phyloP scores from a whole-genome alignment of 2,888 invertebrate species.

The Neria commutata region DNA sequence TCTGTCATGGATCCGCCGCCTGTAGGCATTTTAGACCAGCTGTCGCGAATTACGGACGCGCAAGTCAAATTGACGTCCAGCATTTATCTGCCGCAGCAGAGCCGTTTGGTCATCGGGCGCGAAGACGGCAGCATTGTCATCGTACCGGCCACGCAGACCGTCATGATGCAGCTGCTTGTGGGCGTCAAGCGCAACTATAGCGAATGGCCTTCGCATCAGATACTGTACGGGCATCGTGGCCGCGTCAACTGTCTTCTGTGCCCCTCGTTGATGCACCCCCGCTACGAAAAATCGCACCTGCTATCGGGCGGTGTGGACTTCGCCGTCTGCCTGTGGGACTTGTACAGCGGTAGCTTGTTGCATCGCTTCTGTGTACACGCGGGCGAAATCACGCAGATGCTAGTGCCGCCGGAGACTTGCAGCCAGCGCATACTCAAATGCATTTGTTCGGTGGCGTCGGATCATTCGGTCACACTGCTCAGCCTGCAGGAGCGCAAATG shows the following conservation, averaged over 20 bases:
- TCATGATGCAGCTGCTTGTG: slow-evolving; percentile 89
- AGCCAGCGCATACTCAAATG: slow-evolving; percentile 91
- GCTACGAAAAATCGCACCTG: slow-evolving; percentile 85
- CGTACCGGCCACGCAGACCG: slow-evolving; percentile 93
- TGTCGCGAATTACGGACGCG: slow-evolving; percentile 75
- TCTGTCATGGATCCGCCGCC: slow-evolving; percentile 84
- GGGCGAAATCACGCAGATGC: slow-evolving; percentile 92
- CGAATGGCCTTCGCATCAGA: slow-evolving; percentile 91
- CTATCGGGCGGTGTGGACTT: slow-evolving; percentile 98
- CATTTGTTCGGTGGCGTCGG: slow-evolving; percentile 95
- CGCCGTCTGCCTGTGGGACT: slow-evolving; percentile 93
- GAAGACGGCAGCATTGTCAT: slow-evolving; percentile 97
- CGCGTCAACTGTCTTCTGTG: slow-evolving; percentile 94
- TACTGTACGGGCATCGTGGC: slow-evolving; percentile 88
- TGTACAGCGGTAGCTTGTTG: slow-evolving; percentile 85
- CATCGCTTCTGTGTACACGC: slow-evolving; percentile 98
- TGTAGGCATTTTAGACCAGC: slow-evolving; percentile 88
- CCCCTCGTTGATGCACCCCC: slow-evolving; percentile 87
- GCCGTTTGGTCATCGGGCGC: slow-evolving; percentile 90
- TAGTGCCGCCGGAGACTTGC: slow-evolving; percentile 92
- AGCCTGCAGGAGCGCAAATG: slow-evolving; percentile 89
- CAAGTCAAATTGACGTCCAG: slow-evolving; percentile 88
- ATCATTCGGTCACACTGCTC: slow-evolving; percentile 94
- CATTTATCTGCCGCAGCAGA: slow-evolving; percentile 92
- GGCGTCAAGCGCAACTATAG: slow-evolving; percentile 74